Conservation (phyloP, 2,797 vertebrate species). For the Pangasius larnaudii region DNA sequence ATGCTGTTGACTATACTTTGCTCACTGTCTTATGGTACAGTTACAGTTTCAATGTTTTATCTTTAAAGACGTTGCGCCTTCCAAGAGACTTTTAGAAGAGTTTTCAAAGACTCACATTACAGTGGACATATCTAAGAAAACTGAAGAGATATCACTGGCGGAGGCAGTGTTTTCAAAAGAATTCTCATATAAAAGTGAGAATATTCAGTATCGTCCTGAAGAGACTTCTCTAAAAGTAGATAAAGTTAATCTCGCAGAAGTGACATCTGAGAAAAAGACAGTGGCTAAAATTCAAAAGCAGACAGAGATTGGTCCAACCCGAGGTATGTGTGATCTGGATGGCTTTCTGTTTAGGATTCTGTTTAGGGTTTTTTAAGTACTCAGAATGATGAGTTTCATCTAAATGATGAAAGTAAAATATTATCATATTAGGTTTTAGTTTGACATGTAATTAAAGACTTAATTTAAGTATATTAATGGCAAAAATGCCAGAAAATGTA, state of each 20-base stretch:
- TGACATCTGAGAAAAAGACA: not conserved
- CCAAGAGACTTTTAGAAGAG: conserved; percentile 39
- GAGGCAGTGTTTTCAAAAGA: conserved; percentile 46
- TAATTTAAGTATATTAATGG: not conserved
- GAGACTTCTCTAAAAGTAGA: conserved; percentile 3
- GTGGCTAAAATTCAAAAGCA: conserved; percentile 7
- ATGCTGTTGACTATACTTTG: conserved; percentile 55
- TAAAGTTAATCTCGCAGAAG: not conserved
- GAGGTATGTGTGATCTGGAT: conserved; percentile 32
- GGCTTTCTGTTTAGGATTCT: conserved; percentile 2
- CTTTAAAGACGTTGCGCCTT: conserved; percentile 61
- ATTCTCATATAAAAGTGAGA: conserved; percentile 25
- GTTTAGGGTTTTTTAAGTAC: not conserved
- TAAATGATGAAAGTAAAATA: not conserved
- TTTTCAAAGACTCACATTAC: conserved; percentile 15
- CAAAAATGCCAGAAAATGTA: not conserved
- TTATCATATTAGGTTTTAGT: not conserved
- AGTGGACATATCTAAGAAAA: conserved; percentile 24
- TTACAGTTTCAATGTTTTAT: conserved; percentile 62
- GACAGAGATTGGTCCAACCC: not conserved
- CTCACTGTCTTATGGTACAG: conserved; percentile 65
- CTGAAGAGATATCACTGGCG: conserved; percentile 41
- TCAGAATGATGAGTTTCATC: not conserved
- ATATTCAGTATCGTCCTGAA: not conserved
- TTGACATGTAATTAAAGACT: not conserved